phyloP scores from a whole-genome alignment of 2,113 vertebrate species.

The Syngnathus typhle region DNA sequence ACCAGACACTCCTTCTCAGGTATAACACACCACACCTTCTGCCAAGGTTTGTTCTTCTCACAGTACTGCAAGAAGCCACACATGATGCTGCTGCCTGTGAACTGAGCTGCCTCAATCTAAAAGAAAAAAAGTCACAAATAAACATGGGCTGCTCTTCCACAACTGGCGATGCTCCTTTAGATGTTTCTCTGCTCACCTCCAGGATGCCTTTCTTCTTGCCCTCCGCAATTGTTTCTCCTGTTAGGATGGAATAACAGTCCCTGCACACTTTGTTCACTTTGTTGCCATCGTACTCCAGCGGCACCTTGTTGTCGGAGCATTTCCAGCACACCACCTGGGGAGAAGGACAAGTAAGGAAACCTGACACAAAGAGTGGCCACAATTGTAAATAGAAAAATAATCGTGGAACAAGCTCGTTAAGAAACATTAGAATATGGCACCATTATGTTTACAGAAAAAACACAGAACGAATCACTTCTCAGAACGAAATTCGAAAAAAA shows the following conservation, averaged over 20 bases:
- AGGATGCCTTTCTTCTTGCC: conserved; percentile 86
- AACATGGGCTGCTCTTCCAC: not conserved
- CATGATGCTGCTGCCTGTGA: conserved; percentile 87
- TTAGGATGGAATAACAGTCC: conserved; percentile 84
- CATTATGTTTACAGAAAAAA: not conserved
- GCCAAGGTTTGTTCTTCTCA: conserved; percentile 93
- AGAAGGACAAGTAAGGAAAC: not conserved
- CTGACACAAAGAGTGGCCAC: no score
- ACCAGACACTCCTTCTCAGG: conserved; percentile 91
- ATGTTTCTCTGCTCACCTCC: conserved; percentile 71
- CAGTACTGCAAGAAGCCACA: conserved; percentile 94
- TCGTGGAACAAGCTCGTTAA: no score
- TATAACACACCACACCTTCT: conserved; percentile 95
- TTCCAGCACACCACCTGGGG: conserved; percentile 95
- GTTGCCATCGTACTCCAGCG: conserved; percentile 84
- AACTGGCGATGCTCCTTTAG: not conserved
- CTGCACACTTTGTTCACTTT: conserved; percentile 93
- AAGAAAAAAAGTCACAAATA: not conserved
- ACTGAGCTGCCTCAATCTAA: conserved; percentile 93
- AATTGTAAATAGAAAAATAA: no score
- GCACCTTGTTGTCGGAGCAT: conserved; percentile 92
- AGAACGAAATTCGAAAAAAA: not conserved
- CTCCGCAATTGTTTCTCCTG: conserved; percentile 74
- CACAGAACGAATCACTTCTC: not conserved
- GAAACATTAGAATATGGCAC: not conserved